Base-by-base conservation (phyloP, 2,888 invertebrate genomes). In the Leptura quadrifasciata region DNA sequence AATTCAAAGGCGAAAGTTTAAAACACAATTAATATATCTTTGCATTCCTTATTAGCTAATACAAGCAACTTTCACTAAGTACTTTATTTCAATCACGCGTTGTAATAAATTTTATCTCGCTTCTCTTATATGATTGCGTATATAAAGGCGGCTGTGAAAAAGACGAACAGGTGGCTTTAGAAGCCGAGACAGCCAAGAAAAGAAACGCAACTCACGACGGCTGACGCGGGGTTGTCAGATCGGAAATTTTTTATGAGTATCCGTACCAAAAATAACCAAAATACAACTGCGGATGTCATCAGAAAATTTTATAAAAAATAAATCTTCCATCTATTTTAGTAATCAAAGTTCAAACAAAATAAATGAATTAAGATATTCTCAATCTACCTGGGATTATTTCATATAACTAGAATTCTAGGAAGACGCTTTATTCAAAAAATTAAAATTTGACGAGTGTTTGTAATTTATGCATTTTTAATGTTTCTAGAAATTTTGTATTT, bases 121-220 rank as follows among this genome's bases (percentile, higher is more conserved):
- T 47, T 68, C 64, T 76, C 61, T 52, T 64, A 64, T 57, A 70
- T 70, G 64, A 69, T 75, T 27, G 64, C 70, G 55, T 74, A 18
- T 65, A 70, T 64, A 57, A 63, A 68, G 69, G 57, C 74, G 72
- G 64, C 77, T 47, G 64, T 71, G 68, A 78, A 78, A 76, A 76
- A 77, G 77, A 76, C 61, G 76, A 80, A 80, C 80, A 80, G 80
- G 80, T 80, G 80, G 80, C 64, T 70, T 39, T 55, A 65, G 74
- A 63, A 55, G 74, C 68, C 65, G 74, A 71, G 71, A 63, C 73
- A 31, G 61, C 67, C 24, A 63, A 64, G 35, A 61, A 67, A 64
- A 70, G 67, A 75, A 75, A 75, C 64, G 64, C 69, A 64, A 63
- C 74, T 71, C 71, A 47, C 47, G 52, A 65, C 58, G 64, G 17